phyloP scores from a whole-genome alignment of 1,140 invertebrate genomes.

The Drosophila watanabei region DNA sequence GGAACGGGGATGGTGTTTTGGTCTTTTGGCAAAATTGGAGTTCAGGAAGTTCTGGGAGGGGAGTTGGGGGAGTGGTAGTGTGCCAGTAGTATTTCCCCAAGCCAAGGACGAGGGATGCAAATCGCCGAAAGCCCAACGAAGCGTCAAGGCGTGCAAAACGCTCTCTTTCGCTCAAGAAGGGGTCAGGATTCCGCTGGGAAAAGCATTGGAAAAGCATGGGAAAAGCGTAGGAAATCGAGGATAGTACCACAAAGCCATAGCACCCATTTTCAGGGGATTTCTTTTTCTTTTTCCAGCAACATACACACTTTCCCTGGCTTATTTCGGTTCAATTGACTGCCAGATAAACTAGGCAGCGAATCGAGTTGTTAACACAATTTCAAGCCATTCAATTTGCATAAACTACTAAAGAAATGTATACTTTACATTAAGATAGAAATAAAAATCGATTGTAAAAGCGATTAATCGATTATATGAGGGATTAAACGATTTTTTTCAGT shows the following conservation, averaged over 20 bases:
- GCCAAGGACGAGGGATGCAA: constrained; percentile 58
- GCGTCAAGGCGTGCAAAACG: constrained; percentile 59
- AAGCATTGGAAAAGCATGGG: background rate
- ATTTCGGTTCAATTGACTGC: constrained; percentile 41
- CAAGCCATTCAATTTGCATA: constrained; percentile 8
- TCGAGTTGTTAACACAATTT: constrained; percentile 19
- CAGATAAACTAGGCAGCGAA: constrained; percentile 1
- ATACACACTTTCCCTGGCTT: constrained; percentile 40
- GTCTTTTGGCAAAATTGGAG: constrained; percentile 19
- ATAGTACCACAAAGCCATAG: constrained; percentile 60
- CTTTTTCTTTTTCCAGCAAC: constrained; percentile 26
- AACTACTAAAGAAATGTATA: too few species aligned
- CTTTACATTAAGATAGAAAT: too few species aligned
- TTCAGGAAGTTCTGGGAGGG: constrained; percentile 10
- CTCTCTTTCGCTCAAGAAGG: constrained; percentile 20
- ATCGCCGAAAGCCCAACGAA: constrained; percentile 70
- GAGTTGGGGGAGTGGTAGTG: too few species aligned
- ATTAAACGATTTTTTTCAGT: too few species aligned
- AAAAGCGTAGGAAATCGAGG: background rate
- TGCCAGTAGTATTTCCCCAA: background rate
- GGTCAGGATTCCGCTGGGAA: constrained; percentile 1
- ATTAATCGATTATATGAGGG: too few species aligned
- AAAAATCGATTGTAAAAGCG: too few species aligned
- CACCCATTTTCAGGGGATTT: constrained; percentile 62
- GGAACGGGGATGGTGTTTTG: background rate